Evolutionary conservation across 2,797 vertebrate species (phyloP).

Genomic region (Molothrus ater): DNA sequence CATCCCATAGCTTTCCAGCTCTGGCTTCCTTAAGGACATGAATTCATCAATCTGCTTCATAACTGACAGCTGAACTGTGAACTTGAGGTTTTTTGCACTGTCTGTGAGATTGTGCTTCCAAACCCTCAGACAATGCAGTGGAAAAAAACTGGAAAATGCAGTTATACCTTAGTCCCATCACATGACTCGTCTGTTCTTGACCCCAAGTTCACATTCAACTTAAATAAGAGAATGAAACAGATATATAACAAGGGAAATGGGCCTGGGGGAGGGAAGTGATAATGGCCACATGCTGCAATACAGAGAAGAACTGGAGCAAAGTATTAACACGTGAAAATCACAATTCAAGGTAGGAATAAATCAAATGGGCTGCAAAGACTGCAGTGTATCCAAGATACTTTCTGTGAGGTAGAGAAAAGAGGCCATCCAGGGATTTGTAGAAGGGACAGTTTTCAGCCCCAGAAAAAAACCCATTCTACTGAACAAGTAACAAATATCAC

Average conservation of each 20-base stretch:
- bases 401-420: constrained; percentile 21
- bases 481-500: neutral
- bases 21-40: constrained; percentile 24
- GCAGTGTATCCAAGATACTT: neutral
- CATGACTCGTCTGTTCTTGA: constrained; percentile 55
- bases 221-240: constrained; percentile 62
- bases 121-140: constrained; percentile 7
- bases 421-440: constrained; percentile 2
- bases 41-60: constrained; percentile 6
- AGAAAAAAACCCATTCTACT: neutral
- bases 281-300: constrained; percentile 44
- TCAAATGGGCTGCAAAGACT: constrained; percentile 29
- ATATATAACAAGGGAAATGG: constrained; percentile 44
- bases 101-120: constrained; percentile 1
- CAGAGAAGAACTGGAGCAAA: constrained; percentile 46
- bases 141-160: constrained; percentile 52
- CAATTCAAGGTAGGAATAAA: constrained; percentile 49
- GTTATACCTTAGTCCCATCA: constrained; percentile 24
- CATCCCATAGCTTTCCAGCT: neutral
- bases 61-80: constrained; percentile 49
- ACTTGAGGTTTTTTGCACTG: neutral
- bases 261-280: constrained; percentile 21
- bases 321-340: constrained; percentile 55
- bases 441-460: neutral
- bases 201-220: constrained; percentile 54